A percentile compares a stretch with the other conserved stretches of the same genome.
phyloP scores from a whole-genome alignment of 2,113 vertebrate genomes.

The Lepisosteus oculatus region DNA sequence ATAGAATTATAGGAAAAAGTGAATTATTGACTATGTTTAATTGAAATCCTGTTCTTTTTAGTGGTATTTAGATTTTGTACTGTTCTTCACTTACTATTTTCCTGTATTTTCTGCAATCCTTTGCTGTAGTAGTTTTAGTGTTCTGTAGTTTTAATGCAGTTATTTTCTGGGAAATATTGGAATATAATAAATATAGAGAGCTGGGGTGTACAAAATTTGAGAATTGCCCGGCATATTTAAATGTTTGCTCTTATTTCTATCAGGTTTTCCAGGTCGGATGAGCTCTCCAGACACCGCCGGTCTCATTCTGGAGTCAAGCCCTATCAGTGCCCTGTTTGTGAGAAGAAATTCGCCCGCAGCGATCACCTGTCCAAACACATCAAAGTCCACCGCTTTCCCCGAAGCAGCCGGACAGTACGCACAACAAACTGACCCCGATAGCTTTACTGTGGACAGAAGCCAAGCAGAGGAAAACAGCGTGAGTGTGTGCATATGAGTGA shows the following conservation, averaged over 20 bases:
- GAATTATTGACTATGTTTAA: too few species aligned
- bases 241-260: constrained; percentile 17
- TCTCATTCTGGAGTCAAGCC: constrained; percentile 94
- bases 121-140: too few species aligned
- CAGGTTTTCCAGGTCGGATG: constrained; percentile 92
- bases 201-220: too few species aligned
- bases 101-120: too few species aligned
- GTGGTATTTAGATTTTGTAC: too few species aligned
- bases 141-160: too few species aligned
- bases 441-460: constrained; percentile 18
- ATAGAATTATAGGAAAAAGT: too few species aligned
- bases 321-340: constrained; percentile 87
- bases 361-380: constrained; percentile 95
- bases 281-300: constrained; percentile 86
- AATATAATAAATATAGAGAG: too few species aligned
- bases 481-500: background rate
- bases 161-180: too few species aligned
- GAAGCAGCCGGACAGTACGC: constrained; percentile 75
- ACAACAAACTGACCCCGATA: constrained; percentile 66
- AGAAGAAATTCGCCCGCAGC: constrained; percentile 93
- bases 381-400: constrained; percentile 92
- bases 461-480: constrained; percentile 7
- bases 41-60: too few species aligned
- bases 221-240: background rate
- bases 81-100: too few species aligned